phyloP scores from a whole-genome alignment of 2,888 invertebrate genomes.

The Rhagonycha lutea region DNA sequence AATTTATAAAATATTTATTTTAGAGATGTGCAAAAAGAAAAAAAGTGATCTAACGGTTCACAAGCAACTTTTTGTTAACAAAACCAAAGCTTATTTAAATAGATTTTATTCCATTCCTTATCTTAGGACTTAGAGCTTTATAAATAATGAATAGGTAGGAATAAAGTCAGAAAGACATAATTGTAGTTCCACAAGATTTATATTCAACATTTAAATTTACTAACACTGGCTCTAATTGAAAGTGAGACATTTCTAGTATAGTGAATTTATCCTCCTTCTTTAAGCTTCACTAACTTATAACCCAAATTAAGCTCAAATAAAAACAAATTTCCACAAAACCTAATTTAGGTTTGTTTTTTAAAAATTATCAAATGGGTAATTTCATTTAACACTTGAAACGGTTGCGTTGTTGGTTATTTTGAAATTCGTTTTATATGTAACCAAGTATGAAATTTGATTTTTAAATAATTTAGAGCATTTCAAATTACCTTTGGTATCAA shows the following conservation, averaged over 20 bases:
- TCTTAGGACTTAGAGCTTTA: slow-evolving; percentile 1
- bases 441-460: not conserved
- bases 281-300: slow-evolving; percentile 12
- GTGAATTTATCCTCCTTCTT: slow-evolving; percentile 17
- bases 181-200: slow-evolving; percentile 11
- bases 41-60: not conserved
- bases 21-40: not conserved
- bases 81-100: not conserved
- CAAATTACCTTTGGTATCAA: not conserved
- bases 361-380: not conserved
- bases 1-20: not conserved
- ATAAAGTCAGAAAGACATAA: slow-evolving; percentile 3
- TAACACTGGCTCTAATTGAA: slow-evolving; percentile 29
- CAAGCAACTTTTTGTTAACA: not conserved
- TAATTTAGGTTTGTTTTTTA: not conserved
- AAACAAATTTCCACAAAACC: not conserved
- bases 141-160: slow-evolving; percentile 6
- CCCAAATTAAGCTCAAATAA: not conserved
- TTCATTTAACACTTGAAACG: not conserved
- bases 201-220: slow-evolving; percentile 14
- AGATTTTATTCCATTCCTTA: not conserved
- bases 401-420: not conserved
- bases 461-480: not conserved
- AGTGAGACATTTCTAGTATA: slow-evolving; percentile 19
- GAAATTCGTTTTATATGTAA: not conserved